Evolutionary conservation across 2,797 vertebrate species (phyloP), one percentile per base, ranked within the genome.

Genomic region (Chromis chromis): DNA sequence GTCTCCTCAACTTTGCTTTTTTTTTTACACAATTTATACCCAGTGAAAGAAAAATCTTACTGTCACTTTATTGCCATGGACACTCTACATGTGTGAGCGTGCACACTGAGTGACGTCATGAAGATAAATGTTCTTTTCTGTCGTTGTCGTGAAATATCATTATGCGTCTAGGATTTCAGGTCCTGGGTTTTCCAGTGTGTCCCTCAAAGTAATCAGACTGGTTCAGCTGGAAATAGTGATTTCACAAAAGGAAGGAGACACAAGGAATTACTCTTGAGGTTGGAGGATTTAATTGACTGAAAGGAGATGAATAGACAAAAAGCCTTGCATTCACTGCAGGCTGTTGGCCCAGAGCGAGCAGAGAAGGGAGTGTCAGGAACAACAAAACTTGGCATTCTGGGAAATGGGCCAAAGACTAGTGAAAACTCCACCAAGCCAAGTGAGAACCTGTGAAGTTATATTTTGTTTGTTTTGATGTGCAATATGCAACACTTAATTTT

Each of bases 361-460:
- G 58, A 82, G 59, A 66, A 82, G 79, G 82, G 81, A 87, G 79
- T 83, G 83, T 86, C 79, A 67, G 63, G 22, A 58, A 54, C 17
- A 80, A 90, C 74, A 89, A 84, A 74, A 88, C 65, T 62, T 19
- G 39, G 59, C 22, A 87, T 88, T 84, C 83, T 85, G 81, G 81
- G 81, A 90, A 81, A 24, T 5, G 17, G 65, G 83, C 84, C 83
- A 87, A 74, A 65, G 24, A 53, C 61, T 17, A 6, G 22, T 44
- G 56, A 86, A 71, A 79, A 71, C 67, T 61, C 42, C 24, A 70
- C 40, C 50, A 59, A 66, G 69, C 77, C 79, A 86, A n/a, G 76
- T 61, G 63, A 53, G 60, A 40, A 76, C 82, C 72, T 70, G 74
- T 56, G 16, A 76, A 49, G 69, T 59, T 44, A 49, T 44, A 25